These are phyloP conservation scores for Xanthorhoe spadicearia DNA, from an alignment of 2,888 invertebrate species.

Conservation along the genomic window DNA sequence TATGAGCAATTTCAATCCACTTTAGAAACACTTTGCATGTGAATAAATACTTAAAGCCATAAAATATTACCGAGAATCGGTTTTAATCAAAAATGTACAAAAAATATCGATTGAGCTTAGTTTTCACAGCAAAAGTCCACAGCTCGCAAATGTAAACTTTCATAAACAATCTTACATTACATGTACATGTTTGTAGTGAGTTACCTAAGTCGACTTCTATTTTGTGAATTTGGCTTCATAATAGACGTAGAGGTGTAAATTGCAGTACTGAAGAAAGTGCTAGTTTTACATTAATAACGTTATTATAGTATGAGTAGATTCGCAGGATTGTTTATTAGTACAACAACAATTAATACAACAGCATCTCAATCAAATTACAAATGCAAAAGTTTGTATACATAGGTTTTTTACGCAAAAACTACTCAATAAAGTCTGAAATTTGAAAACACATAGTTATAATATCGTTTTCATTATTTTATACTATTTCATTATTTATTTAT, in stretches of 20 bases:
- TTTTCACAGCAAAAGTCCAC: background rate
- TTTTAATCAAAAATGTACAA: background rate
- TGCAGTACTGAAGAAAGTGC: background rate
- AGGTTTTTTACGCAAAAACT: too few relatives aligned
- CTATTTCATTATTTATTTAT: too few relatives aligned
- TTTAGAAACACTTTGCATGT: background rate
- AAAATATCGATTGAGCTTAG: background rate
- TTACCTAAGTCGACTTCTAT: background rate
- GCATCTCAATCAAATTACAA: too few relatives aligned
- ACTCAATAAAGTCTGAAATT: too few relatives aligned
- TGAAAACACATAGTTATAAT: too few relatives aligned
- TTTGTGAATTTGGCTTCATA: background rate
- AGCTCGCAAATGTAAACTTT: background rate
- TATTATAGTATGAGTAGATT: background rate
- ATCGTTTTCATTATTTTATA: too few relatives aligned
- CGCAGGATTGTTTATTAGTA: background rate
- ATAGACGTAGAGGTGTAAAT: background rate
- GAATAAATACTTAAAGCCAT: background rate
- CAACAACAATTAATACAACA: too few relatives aligned
- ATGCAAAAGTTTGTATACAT: too few relatives aligned
- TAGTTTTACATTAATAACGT: background rate
- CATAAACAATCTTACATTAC: background rate
- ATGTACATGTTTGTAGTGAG: background rate
- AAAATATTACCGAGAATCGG: background rate
- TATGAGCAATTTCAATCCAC: background rate